phyloP scores from a whole-genome alignment of 2,797 vertebrate species.

The Scleropages formosus region DNA sequence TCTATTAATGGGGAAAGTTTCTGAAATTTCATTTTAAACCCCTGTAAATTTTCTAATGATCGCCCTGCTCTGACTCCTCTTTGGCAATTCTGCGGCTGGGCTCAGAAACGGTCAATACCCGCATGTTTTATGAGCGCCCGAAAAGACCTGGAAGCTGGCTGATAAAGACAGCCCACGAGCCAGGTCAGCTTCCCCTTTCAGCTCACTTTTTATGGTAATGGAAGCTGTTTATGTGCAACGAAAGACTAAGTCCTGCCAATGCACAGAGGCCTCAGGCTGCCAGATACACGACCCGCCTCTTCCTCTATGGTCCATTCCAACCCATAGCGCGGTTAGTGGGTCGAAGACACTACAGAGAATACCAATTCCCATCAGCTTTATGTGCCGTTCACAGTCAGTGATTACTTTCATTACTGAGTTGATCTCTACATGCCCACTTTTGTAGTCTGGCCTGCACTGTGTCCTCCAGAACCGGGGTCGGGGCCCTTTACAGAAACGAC shows the following conservation, averaged over 20 bases:
- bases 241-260: conserved; percentile 55
- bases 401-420: no score
- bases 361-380: not conserved
- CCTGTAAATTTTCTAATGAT: conserved; percentile 70
- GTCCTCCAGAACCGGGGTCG: no score
- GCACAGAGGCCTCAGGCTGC: conserved; percentile 41
- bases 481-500: no score
- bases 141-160: conserved; percentile 64
- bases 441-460: no score
- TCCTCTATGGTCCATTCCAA: not conserved
- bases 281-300: not conserved
- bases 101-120: conserved; percentile 63
- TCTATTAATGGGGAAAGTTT: conserved; percentile 68
- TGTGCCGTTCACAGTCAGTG: not conserved
- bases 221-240: conserved; percentile 58
- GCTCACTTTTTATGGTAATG: conserved; percentile 60
- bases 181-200: conserved; percentile 55
- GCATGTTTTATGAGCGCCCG: conserved; percentile 61
- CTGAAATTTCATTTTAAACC: conserved; percentile 57
- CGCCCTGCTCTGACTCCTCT: conserved; percentile 65
- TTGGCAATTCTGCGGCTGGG: conserved; percentile 48
- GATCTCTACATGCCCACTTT: no score
- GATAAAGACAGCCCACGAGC: conserved; percentile 65
- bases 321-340: not conserved
- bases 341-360: not conserved